A percentile compares a stretch with the other conserved stretches of the same genome.
Conservation (phyloP, 2,797 vertebrate genomes). For the Meda fulgida region DNA sequence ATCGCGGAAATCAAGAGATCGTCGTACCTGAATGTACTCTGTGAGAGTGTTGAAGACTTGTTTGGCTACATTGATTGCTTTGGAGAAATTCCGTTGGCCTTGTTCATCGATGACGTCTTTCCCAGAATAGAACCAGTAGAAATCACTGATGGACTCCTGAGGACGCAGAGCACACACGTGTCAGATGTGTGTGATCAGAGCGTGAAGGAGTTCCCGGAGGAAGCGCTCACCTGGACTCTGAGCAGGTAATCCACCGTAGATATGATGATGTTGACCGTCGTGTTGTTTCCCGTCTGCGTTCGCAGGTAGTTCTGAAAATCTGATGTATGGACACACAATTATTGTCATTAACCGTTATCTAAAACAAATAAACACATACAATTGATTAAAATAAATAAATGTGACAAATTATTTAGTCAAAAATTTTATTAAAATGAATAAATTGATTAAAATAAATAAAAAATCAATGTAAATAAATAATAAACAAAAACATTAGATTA, state of each 20-base stretch:
- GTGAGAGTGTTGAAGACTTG: conserved; percentile 97
- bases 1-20: background rate
- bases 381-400: background rate
- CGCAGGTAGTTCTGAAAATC: conserved; percentile 97
- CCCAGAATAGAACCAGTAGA: conserved; percentile 98
- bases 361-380: background rate
- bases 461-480: too few relatives aligned
- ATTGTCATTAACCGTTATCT: background rate
- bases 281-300: conserved; percentile 97
- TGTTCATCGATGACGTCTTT: conserved; percentile 97
- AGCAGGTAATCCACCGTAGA: conserved; percentile 96
- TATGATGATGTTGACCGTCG: conserved; percentile 96
- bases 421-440: background rate
- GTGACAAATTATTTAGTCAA: too few relatives aligned
- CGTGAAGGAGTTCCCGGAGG: too few relatives aligned
- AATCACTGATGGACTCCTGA: conserved; percentile 96
- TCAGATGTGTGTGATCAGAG: background rate
- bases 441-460: background rate
- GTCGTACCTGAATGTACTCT: conserved; percentile 92
- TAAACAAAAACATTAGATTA: too few relatives aligned
- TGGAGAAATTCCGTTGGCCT: conserved; percentile 95
- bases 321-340: conserved; percentile 60
- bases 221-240: conserved; percentile 95
- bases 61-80: conserved; percentile 96
- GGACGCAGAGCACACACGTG: conserved; percentile 26